Evolutionary conservation across 2,888 invertebrate species (phyloP), one percentile per base, ranked within the genome.

Genomic region (Mimumesa dahlbomi): DNA sequence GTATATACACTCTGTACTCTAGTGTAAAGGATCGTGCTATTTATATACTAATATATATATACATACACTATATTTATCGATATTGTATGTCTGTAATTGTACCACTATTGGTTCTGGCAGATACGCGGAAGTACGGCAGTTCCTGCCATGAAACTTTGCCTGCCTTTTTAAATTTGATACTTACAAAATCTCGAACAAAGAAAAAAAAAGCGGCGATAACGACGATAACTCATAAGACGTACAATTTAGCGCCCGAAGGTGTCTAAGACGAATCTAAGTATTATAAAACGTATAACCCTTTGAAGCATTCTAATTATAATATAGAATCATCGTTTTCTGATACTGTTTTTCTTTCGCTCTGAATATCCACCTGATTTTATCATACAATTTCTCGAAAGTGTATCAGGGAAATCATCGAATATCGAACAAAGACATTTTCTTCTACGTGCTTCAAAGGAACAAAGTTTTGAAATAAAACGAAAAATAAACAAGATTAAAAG

Each of bases 1-100:
- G 79, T 58, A 83, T 83, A 81, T 54, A 74, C 65, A 73, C 76
- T 66, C 56, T 78, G 68, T 76, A 76, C 57, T 77, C 79, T 83
- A 82, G 75, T 76, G 73, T 79, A 78, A 82, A 76, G 68, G 73
- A 78, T 76, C 73, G 70, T 81, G 70, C 64, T 81, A 80, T 78
- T 74, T 83, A 81, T 81, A 75, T 71, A 77, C 19, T 64, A 56
- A 82, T 65, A 82, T 81, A 77, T 57, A 68, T 62, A 63, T 69
- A 75, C 63, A 66, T 66, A 69, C 57, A 31, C 45, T 75, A 72
- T 73, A 73, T 76, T 69, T 83, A 79, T 75, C 68, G 75, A 81
- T 76, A 78, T 74, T 71, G 65, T 76, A 73, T 69, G 73, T 77
- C 68, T 54, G 72, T 69, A 70, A 40, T 63, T 61, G 64, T 70